Base-by-base conservation (phyloP, 2,888 invertebrate genomes). In the Diaphora mendica region DNA sequence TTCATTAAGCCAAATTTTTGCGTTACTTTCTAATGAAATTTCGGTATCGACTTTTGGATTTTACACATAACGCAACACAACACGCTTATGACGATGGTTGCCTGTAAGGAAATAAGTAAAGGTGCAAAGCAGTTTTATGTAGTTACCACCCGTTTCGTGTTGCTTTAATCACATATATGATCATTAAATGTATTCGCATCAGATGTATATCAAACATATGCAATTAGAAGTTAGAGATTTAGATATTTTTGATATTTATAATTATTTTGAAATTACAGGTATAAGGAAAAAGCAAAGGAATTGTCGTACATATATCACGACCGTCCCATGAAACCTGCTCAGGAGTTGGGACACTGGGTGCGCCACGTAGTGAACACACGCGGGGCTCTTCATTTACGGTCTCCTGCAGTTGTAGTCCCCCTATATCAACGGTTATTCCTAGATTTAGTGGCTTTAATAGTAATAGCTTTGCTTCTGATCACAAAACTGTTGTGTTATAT, bases 261-360 rank as follows among this genome's bases (percentile, higher is more conserved):
- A n/a, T 64, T 17, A 51, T 44, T 65, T 62, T 70, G 11, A 23
- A n/a, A 13, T 51, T 72, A 35, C 69, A 79, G 79, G 39, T 75
- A 79, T 59, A 62, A 5, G 4, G 44, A 73, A 20, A 72, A 39
- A 70, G 77, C 64, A 15, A 77, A 77, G 68, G 73, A 77, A 42
- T 59, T 81, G 15, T 81, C 79, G 3, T 67, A 26, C 30, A 72
- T 81, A 20, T 81, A 74, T 67, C 81, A 78, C 42, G 74, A 81
- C 62, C 93, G 96, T n/a, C 96, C 96, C 0, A 87, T 96, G 77
- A 91, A 93, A n/a, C 96, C 97, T 0, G 85, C 96, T 74, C 96
- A 96, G 30, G 95, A 95, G 4, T 96, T 97, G 26, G 89, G 96
- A 48, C 97, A 96, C 91, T 97, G 97, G 97, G 94, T 96, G 44